Percentiles rank a stretch among this genome's conserved stretches.
Evolutionary conservation across 2,797 vertebrate species (phyloP).

Genomic region (Acanthurus tractus): DNA sequence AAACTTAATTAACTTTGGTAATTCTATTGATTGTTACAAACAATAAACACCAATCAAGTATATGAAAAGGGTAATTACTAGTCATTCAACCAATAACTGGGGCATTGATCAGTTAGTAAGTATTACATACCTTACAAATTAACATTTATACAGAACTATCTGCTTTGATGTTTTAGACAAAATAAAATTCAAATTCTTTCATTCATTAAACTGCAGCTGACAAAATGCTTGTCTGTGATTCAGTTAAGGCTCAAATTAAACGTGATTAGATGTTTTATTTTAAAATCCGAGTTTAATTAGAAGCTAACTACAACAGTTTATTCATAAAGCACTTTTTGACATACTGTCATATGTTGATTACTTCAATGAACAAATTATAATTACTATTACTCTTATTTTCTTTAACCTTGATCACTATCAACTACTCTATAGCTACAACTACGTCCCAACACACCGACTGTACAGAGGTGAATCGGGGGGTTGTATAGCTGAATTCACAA

Average conservation of each 20-base stretch:
- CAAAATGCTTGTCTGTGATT: background rate
- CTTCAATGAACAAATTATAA: background rate
- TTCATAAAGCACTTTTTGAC: background rate
- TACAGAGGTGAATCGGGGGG: conserved; percentile 49
- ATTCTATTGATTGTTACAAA: background rate
- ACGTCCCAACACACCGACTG: conserved; percentile 79
- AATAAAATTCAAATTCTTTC: too few species aligned
- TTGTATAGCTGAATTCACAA: conserved; percentile 46
- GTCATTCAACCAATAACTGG: too few species aligned
- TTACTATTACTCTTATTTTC: background rate
- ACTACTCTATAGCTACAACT: conserved; percentile 58
- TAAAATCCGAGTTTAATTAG: background rate
- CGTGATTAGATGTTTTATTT: conserved; percentile 3
- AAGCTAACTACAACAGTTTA: background rate
- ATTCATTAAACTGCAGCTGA: too few species aligned
- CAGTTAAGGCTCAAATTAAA: conserved; percentile 4
- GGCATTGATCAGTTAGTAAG: background rate
- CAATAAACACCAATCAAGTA: background rate
- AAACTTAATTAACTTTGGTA: background rate
- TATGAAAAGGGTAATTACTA: background rate
- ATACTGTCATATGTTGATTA: background rate
- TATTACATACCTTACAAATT: background rate
- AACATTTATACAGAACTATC: background rate
- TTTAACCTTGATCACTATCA: conserved; percentile 12
- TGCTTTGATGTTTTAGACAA: background rate